These are phyloP conservation scores for Proterorhinus semilunaris DNA, from an alignment of 2,113 vertebrate species.

Conservation along the genomic window DNA sequence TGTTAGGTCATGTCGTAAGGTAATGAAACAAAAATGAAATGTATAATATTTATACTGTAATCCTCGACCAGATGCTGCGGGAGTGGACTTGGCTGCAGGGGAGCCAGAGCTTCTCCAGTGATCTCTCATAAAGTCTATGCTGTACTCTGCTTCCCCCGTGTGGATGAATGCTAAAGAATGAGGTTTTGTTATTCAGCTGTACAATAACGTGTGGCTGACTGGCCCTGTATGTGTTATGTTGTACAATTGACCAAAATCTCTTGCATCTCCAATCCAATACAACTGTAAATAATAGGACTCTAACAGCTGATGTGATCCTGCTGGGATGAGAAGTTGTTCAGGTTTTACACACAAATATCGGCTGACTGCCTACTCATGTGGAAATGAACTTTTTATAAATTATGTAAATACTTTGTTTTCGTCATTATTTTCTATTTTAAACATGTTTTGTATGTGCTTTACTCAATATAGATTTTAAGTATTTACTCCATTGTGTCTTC, in stretches of 20 bases:
- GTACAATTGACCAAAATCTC: too few relatives aligned
- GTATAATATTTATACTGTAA: background rate
- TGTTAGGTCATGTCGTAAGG: too few relatives aligned
- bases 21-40: too few relatives aligned
- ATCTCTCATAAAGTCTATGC: conserved; percentile 49
- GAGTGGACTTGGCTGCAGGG: conserved; percentile 71
- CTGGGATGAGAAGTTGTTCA: background rate
- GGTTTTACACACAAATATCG: background rate
- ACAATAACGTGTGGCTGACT: background rate
- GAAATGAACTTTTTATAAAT: background rate
- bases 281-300: too few relatives aligned
- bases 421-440: background rate
- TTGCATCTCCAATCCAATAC: too few relatives aligned
- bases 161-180: conserved; percentile 33
- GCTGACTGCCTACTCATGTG: background rate
- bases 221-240: too few relatives aligned
- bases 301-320: too few relatives aligned
- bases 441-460: background rate
- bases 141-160: conserved; percentile 49
- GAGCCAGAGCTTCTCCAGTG: conserved; percentile 61
- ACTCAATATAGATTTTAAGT: background rate
- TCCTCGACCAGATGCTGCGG: conserved; percentile 61
- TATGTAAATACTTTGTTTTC: background rate
- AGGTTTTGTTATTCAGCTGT: background rate
- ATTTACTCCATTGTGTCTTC: too few relatives aligned